phyloP scores from a whole-genome alignment of 2,797 vertebrate species.

The Myripristis murdjan region DNA sequence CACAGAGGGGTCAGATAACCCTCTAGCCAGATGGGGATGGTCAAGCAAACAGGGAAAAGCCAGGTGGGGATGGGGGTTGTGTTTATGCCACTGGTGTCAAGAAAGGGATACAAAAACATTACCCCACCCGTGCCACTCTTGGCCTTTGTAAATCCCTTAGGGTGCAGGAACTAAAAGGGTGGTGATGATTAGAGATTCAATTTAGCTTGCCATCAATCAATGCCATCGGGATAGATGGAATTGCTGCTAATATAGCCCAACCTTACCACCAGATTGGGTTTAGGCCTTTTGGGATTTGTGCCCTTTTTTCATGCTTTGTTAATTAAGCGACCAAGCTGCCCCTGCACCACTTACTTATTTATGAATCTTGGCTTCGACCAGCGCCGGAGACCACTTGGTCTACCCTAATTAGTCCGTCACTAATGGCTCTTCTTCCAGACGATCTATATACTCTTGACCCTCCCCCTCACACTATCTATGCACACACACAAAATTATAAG shows the following conservation, averaged over 20 bases:
- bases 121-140: slow-evolving; percentile 65
- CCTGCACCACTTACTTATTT: slow-evolving; percentile 86
- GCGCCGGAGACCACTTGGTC: slow-evolving; percentile 75
- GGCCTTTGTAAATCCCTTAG: slow-evolving; percentile 68
- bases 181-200: slow-evolving; percentile 87
- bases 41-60: slow-evolving; percentile 55
- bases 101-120: slow-evolving; percentile 63
- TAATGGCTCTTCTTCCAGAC: slow-evolving; percentile 77
- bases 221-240: slow-evolving; percentile 69
- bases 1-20: slow-evolving; percentile 79
- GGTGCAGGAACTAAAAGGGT: slow-evolving; percentile 78
- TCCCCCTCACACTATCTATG: slow-evolving; percentile 47
- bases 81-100: slow-evolving; percentile 75
- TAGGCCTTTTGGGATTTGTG: slow-evolving; percentile 75
- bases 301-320: slow-evolving; percentile 82
- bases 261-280: slow-evolving; percentile 72
- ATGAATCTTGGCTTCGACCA: slow-evolving; percentile 84
- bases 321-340: slow-evolving; percentile 85
- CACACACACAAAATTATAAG: slow-evolving; percentile 53
- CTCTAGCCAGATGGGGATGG: slow-evolving; percentile 79
- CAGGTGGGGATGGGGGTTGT: slow-evolving; percentile 47
- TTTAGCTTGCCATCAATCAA: slow-evolving; percentile 87
- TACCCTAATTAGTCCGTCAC: slow-evolving; percentile 81
- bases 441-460: slow-evolving; percentile 71
- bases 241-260: slow-evolving; percentile 69